Conservation (phyloP, 2,888 invertebrate species). For the Polyommatus iphigenia region DNA sequence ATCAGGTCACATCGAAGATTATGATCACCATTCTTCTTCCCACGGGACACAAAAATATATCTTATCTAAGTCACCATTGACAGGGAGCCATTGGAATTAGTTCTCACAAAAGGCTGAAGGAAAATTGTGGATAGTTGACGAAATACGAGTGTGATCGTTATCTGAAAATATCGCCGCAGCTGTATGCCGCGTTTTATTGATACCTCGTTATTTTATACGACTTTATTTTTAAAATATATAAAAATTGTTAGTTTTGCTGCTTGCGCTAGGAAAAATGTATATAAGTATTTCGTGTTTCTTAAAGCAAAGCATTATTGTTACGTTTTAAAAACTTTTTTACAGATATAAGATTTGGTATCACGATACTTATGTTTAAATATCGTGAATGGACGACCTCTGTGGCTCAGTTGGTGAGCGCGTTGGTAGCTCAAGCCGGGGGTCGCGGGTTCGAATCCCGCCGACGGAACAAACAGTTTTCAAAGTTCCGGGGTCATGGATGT, state of each 20-base stretch:
- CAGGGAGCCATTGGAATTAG: conserved; percentile 40
- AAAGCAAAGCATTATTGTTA: background rate
- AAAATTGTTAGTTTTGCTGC: background rate
- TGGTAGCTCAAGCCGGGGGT: too few relatives aligned
- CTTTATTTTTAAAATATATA: conserved; percentile 9
- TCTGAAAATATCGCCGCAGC: background rate
- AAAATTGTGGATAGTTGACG: conserved; percentile 57
- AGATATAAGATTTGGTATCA: background rate
- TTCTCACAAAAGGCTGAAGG: conserved; percentile 44
- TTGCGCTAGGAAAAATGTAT: background rate
- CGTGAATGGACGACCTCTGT: too few relatives aligned
- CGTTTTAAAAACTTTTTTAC: background rate
- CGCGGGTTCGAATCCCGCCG: too few relatives aligned
- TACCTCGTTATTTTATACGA: conserved; percentile 7
- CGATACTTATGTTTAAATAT: too few relatives aligned
- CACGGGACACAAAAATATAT: conserved; percentile 58
- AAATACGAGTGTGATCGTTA: conserved; percentile 43
- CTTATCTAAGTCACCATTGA: conserved; percentile 57
- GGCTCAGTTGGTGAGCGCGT: too few relatives aligned
- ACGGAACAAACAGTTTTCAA: too few relatives aligned
- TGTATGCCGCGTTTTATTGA: conserved; percentile 15
- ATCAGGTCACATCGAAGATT: conserved; percentile 2
- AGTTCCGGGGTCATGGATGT: too few relatives aligned
- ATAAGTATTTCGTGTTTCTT: background rate
- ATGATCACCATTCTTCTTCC: conserved; percentile 39